phyloP scores from a whole-genome alignment of 2,888 invertebrate species.

The Nemoura dubitans region DNA sequence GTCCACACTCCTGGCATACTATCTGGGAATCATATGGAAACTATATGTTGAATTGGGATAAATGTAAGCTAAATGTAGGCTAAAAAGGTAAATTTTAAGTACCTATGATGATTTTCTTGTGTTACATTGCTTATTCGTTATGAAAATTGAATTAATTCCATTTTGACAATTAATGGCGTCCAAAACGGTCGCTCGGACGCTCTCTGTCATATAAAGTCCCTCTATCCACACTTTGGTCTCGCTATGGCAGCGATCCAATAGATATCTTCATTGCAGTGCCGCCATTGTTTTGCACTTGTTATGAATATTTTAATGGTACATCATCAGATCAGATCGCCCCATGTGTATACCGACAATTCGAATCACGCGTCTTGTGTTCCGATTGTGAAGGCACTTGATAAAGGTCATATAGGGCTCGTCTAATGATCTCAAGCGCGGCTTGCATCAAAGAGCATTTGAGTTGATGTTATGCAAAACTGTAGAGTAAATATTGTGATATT shows the following conservation, averaged over 20 bases:
- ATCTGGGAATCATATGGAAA: no score
- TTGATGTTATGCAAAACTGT: neutral
- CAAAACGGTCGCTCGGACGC: no score
- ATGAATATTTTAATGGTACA: neutral
- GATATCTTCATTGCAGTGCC: neutral
- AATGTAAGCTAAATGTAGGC: no score
- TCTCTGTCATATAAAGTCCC: no score
- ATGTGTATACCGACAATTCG: neutral
- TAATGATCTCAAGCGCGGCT: neutral
- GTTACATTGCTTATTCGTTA: no score
- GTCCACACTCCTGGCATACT: no score
- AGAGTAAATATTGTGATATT: neutral
- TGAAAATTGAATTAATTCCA: no score
- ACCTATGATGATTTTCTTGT: no score
- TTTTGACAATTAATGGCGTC: no score
- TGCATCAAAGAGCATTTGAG: neutral
- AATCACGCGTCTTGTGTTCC: neutral
- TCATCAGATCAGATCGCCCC: slow-evolving; percentile 2
- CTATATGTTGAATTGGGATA: no score
- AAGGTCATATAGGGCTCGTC: no score
- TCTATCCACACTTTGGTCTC: neutral
- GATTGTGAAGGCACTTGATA: neutral
- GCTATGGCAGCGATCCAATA: neutral
- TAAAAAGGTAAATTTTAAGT: no score
- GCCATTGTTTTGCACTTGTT: neutral